Evolutionary conservation across 2,113 vertebrate genomes (phyloP).

Genomic region (Gavia stellata): DNA sequence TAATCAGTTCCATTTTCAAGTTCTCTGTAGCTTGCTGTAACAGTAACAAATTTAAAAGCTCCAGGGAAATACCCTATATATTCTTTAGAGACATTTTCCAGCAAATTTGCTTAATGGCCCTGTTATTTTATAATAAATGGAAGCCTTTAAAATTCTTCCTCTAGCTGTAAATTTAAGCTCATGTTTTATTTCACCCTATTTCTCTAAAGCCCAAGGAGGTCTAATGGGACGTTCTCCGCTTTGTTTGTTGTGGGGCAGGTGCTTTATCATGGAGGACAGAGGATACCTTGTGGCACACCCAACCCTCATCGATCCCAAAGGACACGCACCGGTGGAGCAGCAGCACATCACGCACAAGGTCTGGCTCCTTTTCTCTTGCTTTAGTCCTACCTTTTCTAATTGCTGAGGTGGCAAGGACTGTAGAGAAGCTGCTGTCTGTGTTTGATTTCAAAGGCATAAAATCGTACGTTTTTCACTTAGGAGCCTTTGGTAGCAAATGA

Average conservation of each 20-base stretch:
- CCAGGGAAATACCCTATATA: neutral
- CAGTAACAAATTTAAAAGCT: neutral
- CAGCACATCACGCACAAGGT: constrained; percentile 99
- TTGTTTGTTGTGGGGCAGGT: constrained; percentile 69
- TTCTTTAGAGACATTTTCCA: neutral
- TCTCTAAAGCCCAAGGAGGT: neutral
- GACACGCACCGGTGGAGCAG: constrained; percentile 94
- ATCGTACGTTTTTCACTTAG: constrained; percentile 38
- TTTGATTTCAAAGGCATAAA: neutral
- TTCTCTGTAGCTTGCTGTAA: neutral
- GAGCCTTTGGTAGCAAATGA: constrained; percentile 97
- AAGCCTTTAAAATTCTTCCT: neutral
- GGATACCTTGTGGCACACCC: constrained; percentile 97
- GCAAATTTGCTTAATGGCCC: neutral
- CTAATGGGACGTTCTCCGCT: neutral
- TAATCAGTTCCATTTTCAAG: neutral
- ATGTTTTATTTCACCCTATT: accelerated
- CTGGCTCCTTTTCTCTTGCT: neutral
- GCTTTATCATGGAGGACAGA: constrained; percentile 98
- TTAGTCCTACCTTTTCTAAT: accelerated
- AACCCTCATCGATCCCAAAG: constrained; percentile 98
- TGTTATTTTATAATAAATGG: neutral
- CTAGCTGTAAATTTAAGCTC: neutral
- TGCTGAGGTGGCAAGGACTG: neutral
- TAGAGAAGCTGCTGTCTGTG: neutral